Evolutionary conservation across 2,113 vertebrate genomes (phyloP), one percentile per base, ranked within the genome.

Genomic region (Clinocottus analis): DNA sequence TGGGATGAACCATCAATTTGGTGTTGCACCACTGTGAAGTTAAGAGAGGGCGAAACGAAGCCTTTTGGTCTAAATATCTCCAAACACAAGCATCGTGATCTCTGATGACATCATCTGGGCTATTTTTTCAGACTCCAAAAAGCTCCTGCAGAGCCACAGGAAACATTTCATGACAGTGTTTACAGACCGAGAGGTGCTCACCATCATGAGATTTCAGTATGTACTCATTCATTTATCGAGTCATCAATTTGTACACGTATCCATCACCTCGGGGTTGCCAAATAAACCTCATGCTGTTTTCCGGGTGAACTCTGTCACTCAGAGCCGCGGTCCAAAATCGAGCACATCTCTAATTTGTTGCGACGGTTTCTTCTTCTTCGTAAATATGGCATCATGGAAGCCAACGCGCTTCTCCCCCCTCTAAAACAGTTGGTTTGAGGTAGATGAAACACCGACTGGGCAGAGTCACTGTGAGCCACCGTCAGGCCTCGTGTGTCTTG

Each of bases 401-500:
- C 56, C 16, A 27, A 17, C 6, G 9, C 14, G 35, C 23, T n/a
- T 71, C 47, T 65, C n/a, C 1, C 1, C n/a, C 1, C 1, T 39
- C 47, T 21, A 13, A 56, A 27, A 83, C 51, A 66, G 80, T 2
- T 61, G 62, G 51, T 67, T 67, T 45, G 14, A 78, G 27, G 47
- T 47, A 29, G 53, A 59, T 21, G 41, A 72, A 74, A 58, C 56
- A 58, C 16, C 21, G 43, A 47, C 39, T 8, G 25, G 61, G 35
- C 63, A 75, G 72, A 79, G 37, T 56, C 45, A 12, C 11, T 12
- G 62, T 75, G 67, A 76, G 51, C 62, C 12, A 77, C 37, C 51
- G 68, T 23, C 83, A 79, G 68, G 67, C 65, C 67, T 79, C 69
- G 61, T 77, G 79, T 80, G 43, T 81, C 63, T 33, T 77, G 79